Evolutionary conservation across 2,113 vertebrate species (phyloP).

Genomic region (Aegotheles bennettii): DNA sequence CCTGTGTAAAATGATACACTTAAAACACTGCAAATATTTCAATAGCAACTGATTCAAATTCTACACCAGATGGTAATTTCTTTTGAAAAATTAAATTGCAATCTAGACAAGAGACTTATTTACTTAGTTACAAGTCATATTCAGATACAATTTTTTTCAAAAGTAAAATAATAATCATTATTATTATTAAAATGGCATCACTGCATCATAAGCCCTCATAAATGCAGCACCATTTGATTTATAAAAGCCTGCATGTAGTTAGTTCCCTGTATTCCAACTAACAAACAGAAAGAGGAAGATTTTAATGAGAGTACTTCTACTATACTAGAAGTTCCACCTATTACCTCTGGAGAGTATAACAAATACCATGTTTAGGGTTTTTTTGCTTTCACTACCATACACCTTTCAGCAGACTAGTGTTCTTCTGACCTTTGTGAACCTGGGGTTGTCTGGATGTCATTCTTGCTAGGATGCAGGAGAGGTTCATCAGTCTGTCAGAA

Average conservation of each 20-base stretch:
- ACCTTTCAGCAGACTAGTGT: neutral
- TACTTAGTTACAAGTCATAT: neutral
- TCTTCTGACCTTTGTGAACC: neutral
- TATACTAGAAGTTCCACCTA: neutral
- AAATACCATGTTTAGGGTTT: neutral
- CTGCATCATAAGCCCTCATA: neutral
- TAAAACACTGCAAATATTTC: neutral
- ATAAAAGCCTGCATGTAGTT: neutral
- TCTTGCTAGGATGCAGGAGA: neutral
- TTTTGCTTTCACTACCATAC: neutral
- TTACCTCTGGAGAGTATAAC: neutral
- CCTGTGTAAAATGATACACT: neutral
- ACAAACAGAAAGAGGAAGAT: neutral
- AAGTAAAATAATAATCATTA: neutral
- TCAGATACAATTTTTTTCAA: neutral
- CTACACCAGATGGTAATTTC: neutral
- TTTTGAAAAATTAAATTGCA: slow-evolving; percentile 3
- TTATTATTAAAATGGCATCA: neutral
- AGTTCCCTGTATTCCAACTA: neutral
- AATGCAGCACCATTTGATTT: neutral
- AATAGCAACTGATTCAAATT: neutral
- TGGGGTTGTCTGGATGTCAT: neutral
- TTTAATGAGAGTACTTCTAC: neutral
- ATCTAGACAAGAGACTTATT: neutral
- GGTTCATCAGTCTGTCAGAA: neutral